Evolutionary conservation across 2,797 vertebrate species (phyloP), one percentile per base, ranked within the genome.

Genomic region (Rhodeus uyekii): DNA sequence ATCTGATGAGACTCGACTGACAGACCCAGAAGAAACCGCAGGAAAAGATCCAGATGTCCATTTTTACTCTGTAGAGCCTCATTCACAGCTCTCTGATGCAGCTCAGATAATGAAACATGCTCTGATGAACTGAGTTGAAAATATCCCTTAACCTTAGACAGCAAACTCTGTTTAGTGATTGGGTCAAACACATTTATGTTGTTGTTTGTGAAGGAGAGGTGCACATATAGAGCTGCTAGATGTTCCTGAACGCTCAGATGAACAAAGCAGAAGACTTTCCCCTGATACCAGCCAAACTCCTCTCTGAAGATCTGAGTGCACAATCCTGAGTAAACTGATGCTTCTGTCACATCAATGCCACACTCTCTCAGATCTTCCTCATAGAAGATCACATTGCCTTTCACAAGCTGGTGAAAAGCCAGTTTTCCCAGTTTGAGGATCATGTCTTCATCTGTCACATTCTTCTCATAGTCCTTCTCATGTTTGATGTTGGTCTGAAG

Each of bases 321-420:
- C 27, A 27, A 60, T 27, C 55, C 58, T 32, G 58, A 61, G 27
- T 46, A 61, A 6, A 61, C 27, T 18, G 58, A 61, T 32, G 58
- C 58, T 61, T 61, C 58, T 18, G 27, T 61, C 58, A 18, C 58
- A 61, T 61, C 14, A 61, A 61, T 61, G 58, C 58, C 58, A 61
- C 58, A 61, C 58, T 61, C 58, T 61, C 27, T 61, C 58, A 61
- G 27, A 14, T 61, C 58, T 32, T 46, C 44, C 44, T 46, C 44
- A 16, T n/a, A n/a, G n/a, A n/a, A n/a, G n/a, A n/a, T n/a, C n/a
- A n/a, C n/a, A n/a, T n/a, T n/a, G n/a, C n/a, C n/a, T n/a, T n/a
- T n/a, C n/a, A n/a, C n/a, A n/a, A n/a, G n/a, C 42, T 44, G 42
- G 10, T 14, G 12, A 44, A 44, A 44, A 44, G 42, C 42, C 42